These are phyloP conservation scores for Trichosurus vulpecula DNA, from an alignment of 2,797 vertebrate genomes.

Conservation along the genomic window DNA sequence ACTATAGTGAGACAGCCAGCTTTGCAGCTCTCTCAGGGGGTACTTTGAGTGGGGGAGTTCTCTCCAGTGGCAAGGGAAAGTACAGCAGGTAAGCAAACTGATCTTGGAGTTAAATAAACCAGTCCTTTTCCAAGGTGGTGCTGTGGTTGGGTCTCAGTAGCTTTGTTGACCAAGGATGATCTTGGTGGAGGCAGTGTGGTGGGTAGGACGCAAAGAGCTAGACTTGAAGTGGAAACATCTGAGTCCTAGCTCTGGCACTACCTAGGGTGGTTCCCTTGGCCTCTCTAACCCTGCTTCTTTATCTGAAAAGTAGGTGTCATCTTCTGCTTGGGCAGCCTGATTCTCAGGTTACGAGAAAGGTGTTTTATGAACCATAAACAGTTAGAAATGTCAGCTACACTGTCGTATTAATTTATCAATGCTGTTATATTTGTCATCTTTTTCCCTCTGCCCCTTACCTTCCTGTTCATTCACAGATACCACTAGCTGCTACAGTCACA, in stretches of 20 bases:
- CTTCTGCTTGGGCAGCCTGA: not conserved
- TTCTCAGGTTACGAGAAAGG: not conserved
- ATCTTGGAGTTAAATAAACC: not conserved
- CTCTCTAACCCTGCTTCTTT: not conserved
- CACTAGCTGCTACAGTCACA: not conserved
- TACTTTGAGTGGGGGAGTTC: slow-evolving; percentile 86
- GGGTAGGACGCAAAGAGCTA: not conserved
- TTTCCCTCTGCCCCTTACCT: not conserved
- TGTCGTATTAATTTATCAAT: not conserved
- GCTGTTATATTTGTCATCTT: not conserved
- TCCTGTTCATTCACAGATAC: not conserved
- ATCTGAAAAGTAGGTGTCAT: not conserved
- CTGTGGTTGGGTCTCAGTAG: not conserved
- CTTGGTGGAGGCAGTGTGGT: not conserved
- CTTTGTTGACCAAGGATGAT: not conserved
- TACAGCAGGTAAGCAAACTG: slow-evolving; percentile 91
- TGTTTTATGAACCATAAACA: not conserved
- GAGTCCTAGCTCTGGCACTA: not conserved
- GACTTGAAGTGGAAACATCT: not conserved
- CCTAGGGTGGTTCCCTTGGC: not conserved
- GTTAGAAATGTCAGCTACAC: not conserved
- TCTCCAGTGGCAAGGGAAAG: slow-evolving; percentile 91
- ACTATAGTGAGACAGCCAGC: slow-evolving; percentile 90
- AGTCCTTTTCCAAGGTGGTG: not conserved
- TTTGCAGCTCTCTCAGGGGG: slow-evolving; percentile 95